Evolutionary conservation across 2,797 vertebrate species (phyloP).

Genomic region (Lemur catta): DNA sequence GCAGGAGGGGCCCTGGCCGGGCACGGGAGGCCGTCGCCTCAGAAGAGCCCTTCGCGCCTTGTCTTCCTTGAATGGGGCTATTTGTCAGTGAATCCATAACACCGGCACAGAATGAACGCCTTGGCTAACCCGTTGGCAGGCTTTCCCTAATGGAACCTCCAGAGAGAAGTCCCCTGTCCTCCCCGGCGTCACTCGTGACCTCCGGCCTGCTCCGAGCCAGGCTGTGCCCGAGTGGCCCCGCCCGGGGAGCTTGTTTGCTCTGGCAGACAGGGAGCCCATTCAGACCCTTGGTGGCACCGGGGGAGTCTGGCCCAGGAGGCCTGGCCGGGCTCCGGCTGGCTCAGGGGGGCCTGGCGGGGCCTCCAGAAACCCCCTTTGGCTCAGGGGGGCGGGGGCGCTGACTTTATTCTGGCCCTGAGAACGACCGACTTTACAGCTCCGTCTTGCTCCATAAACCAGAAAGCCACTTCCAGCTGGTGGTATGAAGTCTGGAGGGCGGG

Average conservation of each 20-base stretch:
- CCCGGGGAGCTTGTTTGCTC: conserved; percentile 58
- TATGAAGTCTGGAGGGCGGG: neutral
- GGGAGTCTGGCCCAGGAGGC: neutral
- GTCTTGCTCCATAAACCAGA: conserved; percentile 68
- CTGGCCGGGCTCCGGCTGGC: conserved; percentile 25
- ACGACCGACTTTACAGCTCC: conserved; percentile 56
- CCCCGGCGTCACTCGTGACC: neutral
- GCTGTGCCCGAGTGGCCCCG: neutral
- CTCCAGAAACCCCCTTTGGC: neutral
- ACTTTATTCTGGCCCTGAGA: neutral
- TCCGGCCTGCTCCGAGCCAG: neutral
- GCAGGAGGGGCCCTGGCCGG: neutral
- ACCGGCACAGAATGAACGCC: neutral
- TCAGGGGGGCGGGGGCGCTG: neutral
- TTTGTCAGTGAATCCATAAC: conserved; percentile 37
- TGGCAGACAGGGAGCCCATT: conserved; percentile 73
- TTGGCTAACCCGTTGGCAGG: conserved; percentile 58
- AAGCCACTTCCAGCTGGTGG: conserved; percentile 59
- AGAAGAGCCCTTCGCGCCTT: conserved; percentile 57
- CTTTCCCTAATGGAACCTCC: conserved; percentile 50
- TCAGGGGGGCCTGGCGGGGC: neutral
- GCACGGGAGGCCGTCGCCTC: neutral
- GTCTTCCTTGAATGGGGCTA: conserved; percentile 55
- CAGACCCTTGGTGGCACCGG: conserved; percentile 51
- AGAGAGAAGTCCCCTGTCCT: conserved; percentile 65